Evolutionary conservation across 2,113 vertebrate genomes (phyloP).

Genomic region (Eupsittula cactorum): DNA sequence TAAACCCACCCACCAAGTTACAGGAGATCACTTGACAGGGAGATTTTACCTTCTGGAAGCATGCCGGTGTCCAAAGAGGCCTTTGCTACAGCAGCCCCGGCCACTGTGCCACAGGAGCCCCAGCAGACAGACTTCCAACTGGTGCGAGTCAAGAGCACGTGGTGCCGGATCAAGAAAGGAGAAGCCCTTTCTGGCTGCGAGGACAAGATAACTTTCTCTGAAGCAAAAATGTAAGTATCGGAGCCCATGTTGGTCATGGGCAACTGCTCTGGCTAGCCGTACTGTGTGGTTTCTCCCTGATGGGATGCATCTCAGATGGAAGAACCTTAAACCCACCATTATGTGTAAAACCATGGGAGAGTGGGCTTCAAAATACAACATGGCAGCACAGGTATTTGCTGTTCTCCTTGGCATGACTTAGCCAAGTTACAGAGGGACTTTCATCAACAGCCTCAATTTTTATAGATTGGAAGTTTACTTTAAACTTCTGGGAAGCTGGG

Average conservation of each 20-base stretch:
- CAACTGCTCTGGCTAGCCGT: neutral
- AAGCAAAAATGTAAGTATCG: conserved; percentile 83
- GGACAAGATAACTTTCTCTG: conserved; percentile 60
- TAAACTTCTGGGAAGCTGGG: neutral
- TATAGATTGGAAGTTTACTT: neutral
- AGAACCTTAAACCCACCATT: neutral
- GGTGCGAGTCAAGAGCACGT: conserved; percentile 75
- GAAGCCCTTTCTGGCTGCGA: conserved; percentile 22
- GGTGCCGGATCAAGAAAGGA: conserved; percentile 72
- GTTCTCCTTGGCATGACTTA: neutral
- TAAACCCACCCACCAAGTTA: too few species aligned
- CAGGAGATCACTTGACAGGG: too few species aligned
- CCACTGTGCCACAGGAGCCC: neutral
- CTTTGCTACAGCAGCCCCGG: neutral
- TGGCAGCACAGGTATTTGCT: neutral
- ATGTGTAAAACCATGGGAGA: fast-evolving
- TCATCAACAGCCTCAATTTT: neutral
- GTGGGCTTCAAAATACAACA: neutral
- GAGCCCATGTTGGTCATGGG: fast-evolving
- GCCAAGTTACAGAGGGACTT: neutral
- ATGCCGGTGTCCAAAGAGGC: neutral
- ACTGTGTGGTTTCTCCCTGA: neutral
- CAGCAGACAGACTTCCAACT: conserved; percentile 76
- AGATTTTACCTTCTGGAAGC: too few species aligned
- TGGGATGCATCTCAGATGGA: neutral